Percentiles rank a stretch among this genome's conserved stretches.
These are phyloP conservation scores for Anagrus nilaparvatae DNA, from an alignment of 1,140 invertebrate species.

Conservation along the genomic window DNA sequence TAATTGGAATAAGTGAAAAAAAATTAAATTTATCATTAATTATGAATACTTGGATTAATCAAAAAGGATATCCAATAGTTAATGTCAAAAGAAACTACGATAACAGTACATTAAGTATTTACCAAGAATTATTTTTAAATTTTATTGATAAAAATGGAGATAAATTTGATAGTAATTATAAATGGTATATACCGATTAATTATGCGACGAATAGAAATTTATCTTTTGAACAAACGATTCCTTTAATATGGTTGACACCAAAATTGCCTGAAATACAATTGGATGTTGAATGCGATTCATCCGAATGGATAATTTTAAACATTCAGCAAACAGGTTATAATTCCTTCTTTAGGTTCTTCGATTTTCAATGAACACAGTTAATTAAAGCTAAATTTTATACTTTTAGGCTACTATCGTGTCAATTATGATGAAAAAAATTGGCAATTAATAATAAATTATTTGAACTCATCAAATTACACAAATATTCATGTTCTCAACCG, in stretches of 20 bases:
- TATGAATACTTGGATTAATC: constrained; percentile 75
- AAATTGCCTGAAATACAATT: background rate
- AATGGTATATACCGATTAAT: constrained; percentile 48
- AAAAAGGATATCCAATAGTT: constrained; percentile 73
- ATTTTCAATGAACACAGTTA: no score
- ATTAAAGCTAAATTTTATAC: background rate
- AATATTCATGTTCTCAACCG: constrained; percentile 52
- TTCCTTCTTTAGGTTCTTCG: background rate
- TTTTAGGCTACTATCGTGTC: constrained; percentile 63
- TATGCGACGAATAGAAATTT: constrained; percentile 36
- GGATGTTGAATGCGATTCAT: constrained; percentile 23
- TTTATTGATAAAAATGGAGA: constrained; percentile 19
- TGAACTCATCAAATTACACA: constrained; percentile 40
- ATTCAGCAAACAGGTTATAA: constrained; percentile 46
- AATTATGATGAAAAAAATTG: constrained; percentile 73
- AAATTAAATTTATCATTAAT: constrained; percentile 50
- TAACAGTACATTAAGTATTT: constrained; percentile 33
- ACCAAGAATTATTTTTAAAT: constrained; percentile 36
- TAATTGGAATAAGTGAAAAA: no score
- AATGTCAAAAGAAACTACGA: constrained; percentile 52
- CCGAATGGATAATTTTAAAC: constrained; percentile 50
- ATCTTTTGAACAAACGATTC: constrained; percentile 40
- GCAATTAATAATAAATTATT: constrained; percentile 53
- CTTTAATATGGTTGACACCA: constrained; percentile 23
- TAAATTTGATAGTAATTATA: constrained; percentile 16